These are phyloP conservation scores for Corythucha ciliata DNA, from an alignment of 2,888 invertebrate genomes.

Conservation along the genomic window DNA sequence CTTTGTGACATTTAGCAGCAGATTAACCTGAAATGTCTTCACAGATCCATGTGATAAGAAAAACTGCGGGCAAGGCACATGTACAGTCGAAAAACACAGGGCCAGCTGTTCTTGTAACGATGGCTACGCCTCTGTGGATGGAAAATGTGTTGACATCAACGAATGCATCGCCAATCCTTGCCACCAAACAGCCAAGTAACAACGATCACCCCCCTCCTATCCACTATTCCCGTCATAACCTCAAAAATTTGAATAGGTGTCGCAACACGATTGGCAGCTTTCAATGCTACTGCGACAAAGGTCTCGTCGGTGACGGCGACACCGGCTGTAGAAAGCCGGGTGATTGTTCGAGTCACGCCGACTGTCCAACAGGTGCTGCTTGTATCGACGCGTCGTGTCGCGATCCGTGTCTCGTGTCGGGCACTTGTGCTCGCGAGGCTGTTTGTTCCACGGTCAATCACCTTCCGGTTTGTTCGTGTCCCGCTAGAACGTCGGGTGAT, in stretches of 20 bases:
- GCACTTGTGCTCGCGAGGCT: constrained; percentile 65
- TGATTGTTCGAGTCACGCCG: constrained; percentile 67
- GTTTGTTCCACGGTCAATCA: constrained; percentile 62
- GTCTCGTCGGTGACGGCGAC: constrained; percentile 67
- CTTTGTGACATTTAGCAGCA: constrained; percentile 2
- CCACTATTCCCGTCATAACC: background rate
- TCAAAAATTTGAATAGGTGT: constrained; percentile 47
- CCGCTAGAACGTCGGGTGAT: constrained; percentile 65
- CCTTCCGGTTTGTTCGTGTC: constrained; percentile 63
- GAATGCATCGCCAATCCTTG: constrained; percentile 72
- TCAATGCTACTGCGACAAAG: constrained; percentile 65
- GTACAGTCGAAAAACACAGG: constrained; percentile 61
- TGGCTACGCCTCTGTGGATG: constrained; percentile 51
- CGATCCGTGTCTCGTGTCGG: constrained; percentile 59
- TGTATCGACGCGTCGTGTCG: constrained; percentile 66
- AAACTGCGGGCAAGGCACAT: constrained; percentile 71
- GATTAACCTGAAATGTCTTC: constrained; percentile 32
- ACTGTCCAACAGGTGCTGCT: constrained; percentile 67
- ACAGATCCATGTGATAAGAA: constrained; percentile 69
- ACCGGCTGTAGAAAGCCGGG: constrained; percentile 68
- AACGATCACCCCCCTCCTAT: background rate
- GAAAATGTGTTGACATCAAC: constrained; percentile 66
- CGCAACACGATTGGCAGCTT: constrained; percentile 70
- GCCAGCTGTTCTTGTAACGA: constrained; percentile 63
- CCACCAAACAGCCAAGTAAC: constrained; percentile 59